A percentile compares a stretch with the other conserved stretches of the same genome.
These are phyloP conservation scores for Bimastos eiseni DNA, from an alignment of 2,888 invertebrate genomes.

Conservation along the genomic window DNA sequence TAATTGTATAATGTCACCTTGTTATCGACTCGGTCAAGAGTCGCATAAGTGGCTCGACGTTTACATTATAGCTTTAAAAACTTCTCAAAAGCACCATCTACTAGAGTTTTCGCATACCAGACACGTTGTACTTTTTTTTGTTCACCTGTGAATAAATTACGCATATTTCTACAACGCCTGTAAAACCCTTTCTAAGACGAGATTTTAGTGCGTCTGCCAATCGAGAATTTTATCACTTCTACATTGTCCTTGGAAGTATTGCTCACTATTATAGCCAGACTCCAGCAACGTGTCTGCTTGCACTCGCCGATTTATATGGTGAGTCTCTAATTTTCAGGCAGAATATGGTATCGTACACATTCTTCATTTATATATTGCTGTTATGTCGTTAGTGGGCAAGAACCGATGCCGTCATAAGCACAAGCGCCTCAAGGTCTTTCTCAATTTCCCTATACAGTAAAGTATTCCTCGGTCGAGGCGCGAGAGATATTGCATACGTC, in stretches of 20 bases:
- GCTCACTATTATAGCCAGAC: not conserved
- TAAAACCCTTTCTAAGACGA: not conserved
- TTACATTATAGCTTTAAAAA: not conserved
- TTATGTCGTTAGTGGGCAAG: not conserved
- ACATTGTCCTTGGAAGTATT: not conserved
- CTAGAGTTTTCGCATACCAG: not conserved
- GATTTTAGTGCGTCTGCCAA: not conserved
- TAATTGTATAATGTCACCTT: too few species aligned
- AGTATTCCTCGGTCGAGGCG: not conserved
- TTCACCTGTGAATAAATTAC: not conserved
- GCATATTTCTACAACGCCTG: not conserved
- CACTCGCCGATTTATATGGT: not conserved
- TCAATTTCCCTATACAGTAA: not conserved
- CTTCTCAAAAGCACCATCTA: not conserved
- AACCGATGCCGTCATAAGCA: not conserved
- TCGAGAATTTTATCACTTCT: not conserved
- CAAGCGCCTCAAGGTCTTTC: not conserved
- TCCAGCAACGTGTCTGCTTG: not conserved
- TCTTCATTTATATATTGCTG: not conserved
- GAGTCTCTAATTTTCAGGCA: not conserved
- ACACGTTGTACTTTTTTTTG: not conserved
- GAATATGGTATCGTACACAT: not conserved
- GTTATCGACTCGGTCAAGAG: not conserved
- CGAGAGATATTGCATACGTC: not conserved
- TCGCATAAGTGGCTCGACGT: not conserved